Evolutionary conservation across 2,888 invertebrate genomes (phyloP).

Genomic region (Prosopocoilus inquinatus): DNA sequence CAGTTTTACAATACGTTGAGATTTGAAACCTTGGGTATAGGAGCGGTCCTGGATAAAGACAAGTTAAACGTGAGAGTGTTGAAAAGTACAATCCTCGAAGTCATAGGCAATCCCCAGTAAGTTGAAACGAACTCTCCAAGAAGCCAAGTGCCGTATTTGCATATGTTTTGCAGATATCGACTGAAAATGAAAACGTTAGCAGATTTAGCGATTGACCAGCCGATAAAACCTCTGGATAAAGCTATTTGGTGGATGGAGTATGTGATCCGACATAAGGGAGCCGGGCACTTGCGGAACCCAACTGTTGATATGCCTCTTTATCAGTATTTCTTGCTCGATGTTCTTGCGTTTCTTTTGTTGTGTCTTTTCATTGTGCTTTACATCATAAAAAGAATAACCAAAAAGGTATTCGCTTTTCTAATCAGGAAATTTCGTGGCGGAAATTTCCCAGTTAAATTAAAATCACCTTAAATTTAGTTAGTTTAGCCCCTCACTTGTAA

Average conservation of each 20-base stretch:
- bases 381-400: background rate
- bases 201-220: conserved; percentile 23
- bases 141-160: conserved; percentile 5
- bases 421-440: too few species aligned
- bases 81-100: conserved; percentile 30
- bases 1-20: conserved; percentile 22
- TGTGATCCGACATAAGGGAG: conserved; percentile 28
- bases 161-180: conserved; percentile 22
- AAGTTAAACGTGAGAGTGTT: conserved; percentile 32
- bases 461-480: too few species aligned
- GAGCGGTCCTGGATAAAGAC: conserved; percentile 13
- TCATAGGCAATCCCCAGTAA: conserved; percentile 33
- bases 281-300: conserved; percentile 26
- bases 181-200: conserved; percentile 17
- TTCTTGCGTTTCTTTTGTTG: background rate
- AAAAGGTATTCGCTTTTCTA: too few species aligned
- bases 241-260: conserved; percentile 28
- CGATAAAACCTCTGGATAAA: conserved; percentile 23
- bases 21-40: conserved; percentile 3
- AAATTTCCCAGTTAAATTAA: too few species aligned
- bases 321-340: conserved; percentile 25
- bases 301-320: conserved; percentile 26
- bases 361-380: background rate
- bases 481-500: too few species aligned
- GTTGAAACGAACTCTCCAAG: conserved; percentile 18